A percentile compares a stretch with the other conserved stretches of the same genome.
Conservation (phyloP, 2,113 vertebrate species). For the Marmota flaviventris region DNA sequence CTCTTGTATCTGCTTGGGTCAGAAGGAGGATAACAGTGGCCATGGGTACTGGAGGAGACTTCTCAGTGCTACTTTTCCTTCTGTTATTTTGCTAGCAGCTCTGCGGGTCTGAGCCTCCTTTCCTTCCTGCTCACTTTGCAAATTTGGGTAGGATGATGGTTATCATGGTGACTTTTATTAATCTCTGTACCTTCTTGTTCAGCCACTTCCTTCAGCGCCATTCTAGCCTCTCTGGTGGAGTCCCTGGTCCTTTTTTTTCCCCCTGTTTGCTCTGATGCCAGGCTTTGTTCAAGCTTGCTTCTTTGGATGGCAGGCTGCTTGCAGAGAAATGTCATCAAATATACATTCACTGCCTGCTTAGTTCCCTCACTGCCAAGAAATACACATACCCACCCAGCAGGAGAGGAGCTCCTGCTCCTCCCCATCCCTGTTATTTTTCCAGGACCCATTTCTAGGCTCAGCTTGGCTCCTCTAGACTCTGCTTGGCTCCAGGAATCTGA, state of each 20-base stretch:
- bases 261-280: neutral
- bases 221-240: neutral
- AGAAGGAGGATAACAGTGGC: neutral
- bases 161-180: neutral
- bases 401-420: neutral
- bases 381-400: neutral
- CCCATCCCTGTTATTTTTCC: neutral
- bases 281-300: neutral
- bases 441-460: neutral
- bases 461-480: neutral
- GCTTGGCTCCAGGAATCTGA: neutral
- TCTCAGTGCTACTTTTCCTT: neutral
- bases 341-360: neutral
- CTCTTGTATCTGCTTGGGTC: neutral
- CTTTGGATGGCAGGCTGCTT: conserved; percentile 2
- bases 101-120: neutral
- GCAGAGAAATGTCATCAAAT: conserved; percentile 58
- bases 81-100: neutral
- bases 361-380: neutral
- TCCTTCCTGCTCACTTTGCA: neutral
- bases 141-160: neutral
- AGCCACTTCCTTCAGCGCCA: neutral
- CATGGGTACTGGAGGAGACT: fast-evolving
- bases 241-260: neutral
- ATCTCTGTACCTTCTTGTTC: neutral